A percentile compares a stretch with the other conserved stretches of the same genome.
These are phyloP conservation scores for Chaetorhynchus papuensis DNA, from an alignment of 2,113 vertebrate species.

Conservation along the genomic window DNA sequence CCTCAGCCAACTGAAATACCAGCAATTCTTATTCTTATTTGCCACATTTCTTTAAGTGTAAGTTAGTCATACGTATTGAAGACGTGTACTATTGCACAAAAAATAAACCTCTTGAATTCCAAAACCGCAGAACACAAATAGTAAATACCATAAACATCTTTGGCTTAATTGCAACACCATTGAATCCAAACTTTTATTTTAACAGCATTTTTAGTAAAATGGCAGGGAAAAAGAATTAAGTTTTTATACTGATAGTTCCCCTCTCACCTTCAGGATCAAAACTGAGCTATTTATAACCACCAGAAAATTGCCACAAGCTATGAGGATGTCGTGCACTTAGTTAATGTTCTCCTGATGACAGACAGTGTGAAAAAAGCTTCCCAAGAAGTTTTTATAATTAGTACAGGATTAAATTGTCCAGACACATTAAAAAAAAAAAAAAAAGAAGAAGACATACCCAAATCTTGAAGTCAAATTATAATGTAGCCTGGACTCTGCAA, in stretches of 20 bases:
- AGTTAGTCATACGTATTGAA: neutral
- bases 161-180: neutral
- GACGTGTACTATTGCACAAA: neutral
- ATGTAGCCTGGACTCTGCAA: neutral
- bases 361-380: neutral
- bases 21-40: neutral
- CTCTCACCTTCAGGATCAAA: neutral
- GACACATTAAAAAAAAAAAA: neutral
- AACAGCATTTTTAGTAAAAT: neutral
- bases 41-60: neutral
- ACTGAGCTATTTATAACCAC: neutral
- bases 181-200: neutral
- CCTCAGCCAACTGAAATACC: neutral
- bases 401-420: neutral
- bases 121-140: neutral
- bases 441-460: neutral
- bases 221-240: neutral
- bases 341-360: neutral
- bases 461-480: neutral
- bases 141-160: neutral
- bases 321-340: neutral
- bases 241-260: neutral
- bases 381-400: neutral
- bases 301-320: neutral
- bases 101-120: neutral